Conservation (phyloP, 2,113 vertebrate genomes). For the Hyaena hyaena region DNA sequence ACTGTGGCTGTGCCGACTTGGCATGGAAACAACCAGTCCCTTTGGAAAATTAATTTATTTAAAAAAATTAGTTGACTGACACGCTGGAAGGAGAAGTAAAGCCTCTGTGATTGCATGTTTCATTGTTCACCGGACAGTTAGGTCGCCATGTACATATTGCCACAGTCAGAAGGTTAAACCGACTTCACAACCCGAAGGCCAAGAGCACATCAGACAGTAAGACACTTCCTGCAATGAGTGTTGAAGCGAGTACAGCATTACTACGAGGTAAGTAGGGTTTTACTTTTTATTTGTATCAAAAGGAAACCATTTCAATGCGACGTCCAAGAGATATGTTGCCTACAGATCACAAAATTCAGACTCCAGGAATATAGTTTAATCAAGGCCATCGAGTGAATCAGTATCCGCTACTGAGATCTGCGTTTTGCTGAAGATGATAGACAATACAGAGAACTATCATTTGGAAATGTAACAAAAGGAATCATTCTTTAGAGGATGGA, state of each 20-base stretch:
- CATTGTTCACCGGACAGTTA: constrained; percentile 45
- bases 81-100: constrained; percentile 63
- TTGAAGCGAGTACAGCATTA: constrained; percentile 50
- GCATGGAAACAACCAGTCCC: constrained; percentile 64
- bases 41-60: constrained; percentile 72
- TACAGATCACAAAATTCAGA: constrained; percentile 48
- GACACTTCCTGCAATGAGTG: background rate
- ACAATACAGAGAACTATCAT: constrained; percentile 36
- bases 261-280: background rate
- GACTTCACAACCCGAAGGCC: background rate
- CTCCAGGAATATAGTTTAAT: background rate
- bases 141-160: background rate
- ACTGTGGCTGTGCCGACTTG: constrained; percentile 61
- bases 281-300: constrained; percentile 57
- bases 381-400: background rate
- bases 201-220: background rate
- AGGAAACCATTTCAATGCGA: constrained; percentile 24
- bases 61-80: constrained; percentile 71
- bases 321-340: background rate
- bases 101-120: background rate
- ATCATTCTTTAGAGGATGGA: background rate
- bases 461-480: constrained; percentile 54
- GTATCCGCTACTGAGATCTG: constrained; percentile 35
- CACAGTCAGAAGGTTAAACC: constrained; percentile 29
- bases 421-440: background rate